These are phyloP conservation scores for Sphaerophoria taeniata DNA, from an alignment of 2,888 invertebrate genomes.

Conservation along the genomic window DNA sequence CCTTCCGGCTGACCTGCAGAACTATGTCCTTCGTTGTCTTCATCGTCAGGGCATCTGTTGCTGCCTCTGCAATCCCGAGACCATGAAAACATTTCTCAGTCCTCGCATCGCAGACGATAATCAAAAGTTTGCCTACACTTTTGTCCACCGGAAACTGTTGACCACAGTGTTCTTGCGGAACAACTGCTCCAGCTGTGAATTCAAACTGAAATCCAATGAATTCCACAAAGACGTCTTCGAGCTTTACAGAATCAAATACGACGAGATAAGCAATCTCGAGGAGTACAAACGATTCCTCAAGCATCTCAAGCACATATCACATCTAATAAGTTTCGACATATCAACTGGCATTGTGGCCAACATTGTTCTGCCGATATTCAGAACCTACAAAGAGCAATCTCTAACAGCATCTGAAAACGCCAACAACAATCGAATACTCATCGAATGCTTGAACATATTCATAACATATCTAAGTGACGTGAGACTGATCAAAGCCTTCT, in stretches of 20 bases:
- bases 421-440: constrained; percentile 73
- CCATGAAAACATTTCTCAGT: constrained; percentile 77
- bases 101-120: constrained; percentile 76
- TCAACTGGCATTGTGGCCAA: constrained; percentile 80
- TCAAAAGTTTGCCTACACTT: constrained; percentile 79
- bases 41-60: constrained; percentile 80
- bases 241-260: constrained; percentile 52
- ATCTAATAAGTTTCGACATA: constrained; percentile 79
- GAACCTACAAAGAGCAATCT: constrained; percentile 77
- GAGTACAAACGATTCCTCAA: constrained; percentile 76
- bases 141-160: constrained; percentile 79
- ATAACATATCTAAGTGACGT: constrained; percentile 81
- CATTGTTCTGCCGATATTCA: constrained; percentile 81
- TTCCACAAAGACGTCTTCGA: constrained; percentile 76
- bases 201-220: constrained; percentile 78
- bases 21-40: constrained; percentile 78
- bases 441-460: constrained; percentile 81
- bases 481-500: constrained; percentile 81
- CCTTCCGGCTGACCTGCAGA: constrained; percentile 77
- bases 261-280: constrained; percentile 53
- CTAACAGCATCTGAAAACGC: background rate
- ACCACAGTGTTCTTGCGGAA: constrained; percentile 78
- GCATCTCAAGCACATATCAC: constrained; percentile 81
- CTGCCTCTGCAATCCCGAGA: constrained; percentile 79
- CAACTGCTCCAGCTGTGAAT: constrained; percentile 78